Evolutionary conservation across 92 coral and sea anemone species (phyloP), one percentile per base, ranked within the genome.

Genomic region (Desmophyllum pertusum): DNA sequence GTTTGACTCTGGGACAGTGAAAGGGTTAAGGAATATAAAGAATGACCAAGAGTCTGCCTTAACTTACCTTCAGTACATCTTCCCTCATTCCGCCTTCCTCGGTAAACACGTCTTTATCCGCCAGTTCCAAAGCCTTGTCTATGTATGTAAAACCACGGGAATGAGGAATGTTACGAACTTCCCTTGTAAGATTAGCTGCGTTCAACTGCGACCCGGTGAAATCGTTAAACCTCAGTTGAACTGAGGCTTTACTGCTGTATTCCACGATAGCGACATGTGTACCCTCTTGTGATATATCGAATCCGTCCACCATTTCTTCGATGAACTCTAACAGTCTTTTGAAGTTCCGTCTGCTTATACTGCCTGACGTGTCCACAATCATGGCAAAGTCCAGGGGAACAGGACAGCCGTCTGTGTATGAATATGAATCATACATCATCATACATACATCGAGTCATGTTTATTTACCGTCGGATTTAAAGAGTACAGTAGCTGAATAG

Each of bases 291-390:
- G 78, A 70, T 17, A 81, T 71, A 37, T 81, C 85, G 57, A 81
- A 81, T 3, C 70, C 78, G n/a, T 81, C 85, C 33, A 81, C n/a
- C 71, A 81, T 53, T 7, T 71, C 57, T 38, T 81, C 55, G 27
- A 81, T 39, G 30, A 81, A 89, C 11, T 31, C 61, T 15, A 6
- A 15, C 45, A 83, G 85, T 42, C 63, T 87, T 7, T 17, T 21
- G 73, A 89, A 90, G 42, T 90, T 79, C 37, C 86, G 17, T 64
- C 86, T 59, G 45, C 90, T 78, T 17, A 90, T 90, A 68, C 93
- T 90, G 21, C 93, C 93, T 7, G 93, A 90, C 15, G 93, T 70
- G 31, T 90, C 93, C 18, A 90, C 88, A 36, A 90, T 69, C 59
- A 87, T n/a, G 3, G 88, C 88, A 37, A 90, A 78, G 68, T 90